phyloP scores from a whole-genome alignment of 2,888 invertebrate genomes.

The Drosophila prolongata region DNA sequence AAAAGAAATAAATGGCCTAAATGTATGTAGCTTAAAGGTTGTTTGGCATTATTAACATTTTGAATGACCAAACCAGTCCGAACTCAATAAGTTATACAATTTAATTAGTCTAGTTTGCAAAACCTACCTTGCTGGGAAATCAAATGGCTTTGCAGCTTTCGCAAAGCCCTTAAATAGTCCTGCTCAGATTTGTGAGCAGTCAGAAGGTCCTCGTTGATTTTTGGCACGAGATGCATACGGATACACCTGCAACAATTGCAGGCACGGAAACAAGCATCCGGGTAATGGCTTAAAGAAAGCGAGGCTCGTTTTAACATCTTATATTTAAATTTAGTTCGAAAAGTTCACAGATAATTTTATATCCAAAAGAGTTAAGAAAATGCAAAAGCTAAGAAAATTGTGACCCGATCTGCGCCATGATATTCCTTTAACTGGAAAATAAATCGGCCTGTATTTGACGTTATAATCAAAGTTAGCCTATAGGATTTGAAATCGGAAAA shows the following conservation, averaged over 20 bases:
- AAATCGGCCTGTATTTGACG: constrained; percentile 1
- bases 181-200: neutral
- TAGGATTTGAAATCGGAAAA: neutral
- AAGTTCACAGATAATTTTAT: constrained; percentile 34
- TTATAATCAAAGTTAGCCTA: neutral
- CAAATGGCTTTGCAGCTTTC: neutral
- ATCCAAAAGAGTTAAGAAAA: constrained; percentile 11
- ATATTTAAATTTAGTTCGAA: neutral
- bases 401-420: constrained; percentile 4
- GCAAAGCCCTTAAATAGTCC: neutral
- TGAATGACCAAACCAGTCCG: too few species aligned
- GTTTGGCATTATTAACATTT: too few species aligned
- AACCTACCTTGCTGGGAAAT: constrained; percentile 11
- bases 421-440: neutral
- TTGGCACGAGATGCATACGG: constrained; percentile 4
- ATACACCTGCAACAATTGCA: constrained; percentile 26
- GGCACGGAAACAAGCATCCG: constrained; percentile 22
- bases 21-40: too few species aligned
- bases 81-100: too few species aligned
- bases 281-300: constrained; percentile 41
- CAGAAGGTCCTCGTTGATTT: neutral
- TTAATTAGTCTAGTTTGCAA: too few species aligned
- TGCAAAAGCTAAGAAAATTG: constrained; percentile 4
- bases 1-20: too few species aligned
- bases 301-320: constrained; percentile 53